These are phyloP conservation scores for Chouioia cunea DNA, from an alignment of 2,888 invertebrate species.

Conservation along the genomic window DNA sequence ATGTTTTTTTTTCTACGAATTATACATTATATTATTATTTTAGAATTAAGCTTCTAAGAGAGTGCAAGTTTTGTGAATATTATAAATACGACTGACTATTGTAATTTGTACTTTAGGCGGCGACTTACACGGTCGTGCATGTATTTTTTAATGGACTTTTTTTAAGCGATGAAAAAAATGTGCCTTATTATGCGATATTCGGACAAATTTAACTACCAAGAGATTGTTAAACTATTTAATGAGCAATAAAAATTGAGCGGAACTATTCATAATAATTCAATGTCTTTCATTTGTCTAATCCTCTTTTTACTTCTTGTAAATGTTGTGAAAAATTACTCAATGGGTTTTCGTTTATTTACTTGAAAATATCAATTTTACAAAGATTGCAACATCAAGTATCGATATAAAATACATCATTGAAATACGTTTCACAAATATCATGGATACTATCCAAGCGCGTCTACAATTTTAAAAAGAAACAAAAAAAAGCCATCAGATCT, in stretches of 20 bases:
- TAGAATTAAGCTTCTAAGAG: constrained; percentile 26
- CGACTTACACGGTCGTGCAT: constrained; percentile 25
- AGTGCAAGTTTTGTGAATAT: constrained; percentile 60
- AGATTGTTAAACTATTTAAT: constrained; percentile 47
- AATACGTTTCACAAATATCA: too few relatives aligned
- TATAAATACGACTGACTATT: constrained; percentile 62
- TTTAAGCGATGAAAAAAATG: constrained; percentile 38
- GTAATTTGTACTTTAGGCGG: constrained; percentile 40
- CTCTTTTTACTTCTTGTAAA: too few relatives aligned
- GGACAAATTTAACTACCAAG: constrained; percentile 42
- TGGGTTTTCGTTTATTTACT: neutral
- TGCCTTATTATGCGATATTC: constrained; percentile 44
- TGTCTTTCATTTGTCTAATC: constrained; percentile 8
- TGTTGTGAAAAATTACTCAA: too few relatives aligned
- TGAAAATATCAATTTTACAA: constrained; percentile 15
- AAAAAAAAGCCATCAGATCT: too few relatives aligned
- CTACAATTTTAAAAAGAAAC: too few relatives aligned
- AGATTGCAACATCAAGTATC: neutral
- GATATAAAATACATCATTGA: constrained; percentile 1
- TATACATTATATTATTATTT: constrained; percentile 56
- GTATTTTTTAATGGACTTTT: constrained; percentile 24
- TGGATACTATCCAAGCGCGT: too few relatives aligned
- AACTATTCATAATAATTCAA: constrained; percentile 29
- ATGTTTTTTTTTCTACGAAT: constrained; percentile 62
- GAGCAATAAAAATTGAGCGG: constrained; percentile 42